These are phyloP conservation scores for Oxyura jamaicensis DNA, from an alignment of 2,113 vertebrate species.

Conservation along the genomic window DNA sequence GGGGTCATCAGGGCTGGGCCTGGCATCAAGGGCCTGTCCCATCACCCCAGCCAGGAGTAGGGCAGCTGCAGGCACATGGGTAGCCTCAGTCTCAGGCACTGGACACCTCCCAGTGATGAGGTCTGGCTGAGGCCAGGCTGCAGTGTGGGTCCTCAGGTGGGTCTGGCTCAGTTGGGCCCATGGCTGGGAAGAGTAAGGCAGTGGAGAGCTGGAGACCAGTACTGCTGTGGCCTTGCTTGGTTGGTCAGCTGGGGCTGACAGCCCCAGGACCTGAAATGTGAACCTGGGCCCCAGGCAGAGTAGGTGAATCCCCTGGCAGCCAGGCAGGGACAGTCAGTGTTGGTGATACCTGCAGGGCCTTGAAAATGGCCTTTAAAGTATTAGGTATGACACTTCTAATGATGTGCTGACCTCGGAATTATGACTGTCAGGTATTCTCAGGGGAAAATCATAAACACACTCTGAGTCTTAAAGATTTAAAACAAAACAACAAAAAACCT, in stretches of 20 bases:
- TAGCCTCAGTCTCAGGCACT: no score
- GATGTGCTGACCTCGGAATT: not conserved
- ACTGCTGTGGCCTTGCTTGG: rapidly evolving
- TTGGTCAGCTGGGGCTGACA: not conserved
- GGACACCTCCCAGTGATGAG: not conserved
- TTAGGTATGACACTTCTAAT: not conserved
- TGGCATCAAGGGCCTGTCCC: not conserved
- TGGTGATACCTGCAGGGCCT: not conserved
- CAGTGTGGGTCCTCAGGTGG: rapidly evolving
- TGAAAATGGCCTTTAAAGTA: not conserved
- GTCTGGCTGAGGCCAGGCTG: not conserved
- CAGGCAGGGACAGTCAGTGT: not conserved
- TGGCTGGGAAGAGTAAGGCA: not conserved
- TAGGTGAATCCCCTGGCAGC: rapidly evolving
- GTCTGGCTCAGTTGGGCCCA: rapidly evolving
- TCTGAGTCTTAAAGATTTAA: not conserved
- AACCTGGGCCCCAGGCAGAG: not conserved
- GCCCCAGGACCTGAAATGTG: rapidly evolving
- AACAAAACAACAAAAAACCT: not conserved
- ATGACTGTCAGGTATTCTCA: not conserved
- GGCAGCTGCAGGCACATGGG: not conserved
- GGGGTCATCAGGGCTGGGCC: not conserved
- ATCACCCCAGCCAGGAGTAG: not conserved
- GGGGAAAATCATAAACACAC: not conserved
- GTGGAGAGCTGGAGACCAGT: not conserved